Evolutionary conservation across 2,113 vertebrate species (phyloP).

Genomic region (Spilogale gracilis): DNA sequence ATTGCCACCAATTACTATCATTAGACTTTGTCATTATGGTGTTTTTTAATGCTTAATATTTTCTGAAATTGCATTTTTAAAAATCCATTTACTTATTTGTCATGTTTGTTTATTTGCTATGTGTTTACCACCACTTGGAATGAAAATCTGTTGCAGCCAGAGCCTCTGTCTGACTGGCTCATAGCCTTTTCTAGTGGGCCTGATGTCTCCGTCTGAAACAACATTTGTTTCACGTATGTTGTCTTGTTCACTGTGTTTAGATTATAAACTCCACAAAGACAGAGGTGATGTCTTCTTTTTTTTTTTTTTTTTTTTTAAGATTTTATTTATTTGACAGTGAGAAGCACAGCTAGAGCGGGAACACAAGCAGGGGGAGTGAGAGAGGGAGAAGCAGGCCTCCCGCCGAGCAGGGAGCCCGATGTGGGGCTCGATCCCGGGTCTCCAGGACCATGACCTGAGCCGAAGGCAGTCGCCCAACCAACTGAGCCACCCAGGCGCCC

Average conservation of each 20-base stretch:
- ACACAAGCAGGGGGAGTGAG: too few species aligned
- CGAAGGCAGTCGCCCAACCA: too few species aligned
- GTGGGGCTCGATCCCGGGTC: too few species aligned
- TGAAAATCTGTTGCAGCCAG: neutral
- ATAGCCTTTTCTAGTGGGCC: neutral
- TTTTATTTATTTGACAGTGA: too few species aligned
- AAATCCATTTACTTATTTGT: neutral
- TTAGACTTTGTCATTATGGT: neutral
- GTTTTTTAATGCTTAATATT: neutral
- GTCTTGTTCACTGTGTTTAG: neutral
- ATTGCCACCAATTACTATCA: neutral
- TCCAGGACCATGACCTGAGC: too few species aligned
- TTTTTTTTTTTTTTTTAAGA: too few species aligned
- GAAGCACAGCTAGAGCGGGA: too few species aligned
- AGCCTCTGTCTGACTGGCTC: neutral
- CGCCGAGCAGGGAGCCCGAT: too few species aligned
- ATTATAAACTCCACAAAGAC: conserved; percentile 4
- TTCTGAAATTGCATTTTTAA: neutral
- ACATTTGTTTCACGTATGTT: neutral
- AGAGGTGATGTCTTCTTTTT: neutral
- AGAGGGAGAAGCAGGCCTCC: too few species aligned
- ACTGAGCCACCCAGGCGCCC: too few species aligned
- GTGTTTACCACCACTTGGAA: neutral
- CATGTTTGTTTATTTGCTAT: neutral
- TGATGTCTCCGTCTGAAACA: neutral